Evolutionary conservation across 2,888 invertebrate genomes (phyloP).

Genomic region (Sipunculus nudus): DNA sequence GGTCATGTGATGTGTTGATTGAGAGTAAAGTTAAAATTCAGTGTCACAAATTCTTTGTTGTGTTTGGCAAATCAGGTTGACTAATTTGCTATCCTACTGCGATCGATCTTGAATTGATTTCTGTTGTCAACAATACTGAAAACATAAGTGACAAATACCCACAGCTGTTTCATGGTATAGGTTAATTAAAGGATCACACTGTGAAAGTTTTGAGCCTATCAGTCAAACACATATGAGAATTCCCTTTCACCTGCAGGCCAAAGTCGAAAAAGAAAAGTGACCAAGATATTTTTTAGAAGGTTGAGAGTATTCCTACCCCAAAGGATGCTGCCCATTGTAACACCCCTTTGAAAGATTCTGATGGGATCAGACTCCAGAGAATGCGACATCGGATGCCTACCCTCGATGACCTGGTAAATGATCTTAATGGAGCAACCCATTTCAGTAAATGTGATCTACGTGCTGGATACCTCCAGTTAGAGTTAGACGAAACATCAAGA

Average conservation of each 20-base stretch:
- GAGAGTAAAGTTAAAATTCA: not conserved
- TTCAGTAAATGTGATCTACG: no score
- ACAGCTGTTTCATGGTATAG: no score
- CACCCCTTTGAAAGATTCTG: constrained; percentile 39
- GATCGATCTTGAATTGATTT: not conserved
- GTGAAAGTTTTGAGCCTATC: constrained; percentile 1
- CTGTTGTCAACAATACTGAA: not conserved
- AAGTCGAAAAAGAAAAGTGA: not conserved
- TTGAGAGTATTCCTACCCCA: no score
- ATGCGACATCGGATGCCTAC: constrained; percentile 41
- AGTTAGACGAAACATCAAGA: constrained; percentile 27
- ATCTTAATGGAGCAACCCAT: constrained; percentile 41
- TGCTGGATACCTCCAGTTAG: constrained; percentile 36
- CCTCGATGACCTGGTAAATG: constrained; percentile 36
- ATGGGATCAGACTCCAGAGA: constrained; percentile 38
- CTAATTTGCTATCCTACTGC: not conserved
- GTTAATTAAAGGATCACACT: no score
- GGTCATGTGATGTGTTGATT: not conserved
- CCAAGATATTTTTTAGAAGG: constrained; percentile 2
- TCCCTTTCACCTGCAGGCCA: constrained; percentile 1
- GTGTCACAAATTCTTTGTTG: not conserved
- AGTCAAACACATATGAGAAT: not conserved
- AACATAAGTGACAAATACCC: constrained; percentile 10
- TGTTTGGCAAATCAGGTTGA: not conserved
- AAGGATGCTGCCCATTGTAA: constrained; percentile 48